A percentile compares a stretch with the other conserved stretches of the same genome.
Evolutionary conservation across 2,888 invertebrate genomes (phyloP).

Genomic region (Pachydiplax longipennis): DNA sequence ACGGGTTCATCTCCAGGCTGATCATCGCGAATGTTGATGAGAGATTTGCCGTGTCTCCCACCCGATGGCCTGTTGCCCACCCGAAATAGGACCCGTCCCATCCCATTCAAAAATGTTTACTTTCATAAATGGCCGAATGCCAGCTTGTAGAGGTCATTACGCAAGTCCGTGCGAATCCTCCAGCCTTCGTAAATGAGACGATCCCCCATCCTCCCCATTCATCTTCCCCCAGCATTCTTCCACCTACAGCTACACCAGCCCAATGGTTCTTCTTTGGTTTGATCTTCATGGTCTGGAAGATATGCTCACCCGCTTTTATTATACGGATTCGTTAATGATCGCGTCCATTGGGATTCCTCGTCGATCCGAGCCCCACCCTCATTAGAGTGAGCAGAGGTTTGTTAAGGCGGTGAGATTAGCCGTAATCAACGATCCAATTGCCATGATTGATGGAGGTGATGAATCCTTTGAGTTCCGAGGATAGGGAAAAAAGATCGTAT

Average conservation of each 20-base stretch:
- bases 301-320: not conserved
- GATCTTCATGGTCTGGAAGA: not conserved
- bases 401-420: not conserved
- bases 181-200: not conserved
- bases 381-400: not conserved
- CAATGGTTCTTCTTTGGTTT: not conserved
- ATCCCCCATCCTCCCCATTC: not conserved
- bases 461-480: not conserved
- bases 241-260: not conserved
- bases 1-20: not conserved
- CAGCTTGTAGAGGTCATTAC: not conserved
- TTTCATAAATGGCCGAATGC: not conserved
- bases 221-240: not conserved
- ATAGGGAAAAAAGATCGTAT: too few species aligned
- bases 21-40: not conserved
- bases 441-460: not conserved
- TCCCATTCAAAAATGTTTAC: not conserved
- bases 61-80: not conserved
- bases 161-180: not conserved
- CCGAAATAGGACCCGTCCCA: not conserved
- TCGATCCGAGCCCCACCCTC: not conserved
- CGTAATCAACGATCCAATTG: not conserved
- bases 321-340: not conserved
- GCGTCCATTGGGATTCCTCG: not conserved
- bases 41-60: not conserved